Base-by-base conservation (phyloP, 2,888 invertebrate species). In the Hemicrepidius hirtus region DNA sequence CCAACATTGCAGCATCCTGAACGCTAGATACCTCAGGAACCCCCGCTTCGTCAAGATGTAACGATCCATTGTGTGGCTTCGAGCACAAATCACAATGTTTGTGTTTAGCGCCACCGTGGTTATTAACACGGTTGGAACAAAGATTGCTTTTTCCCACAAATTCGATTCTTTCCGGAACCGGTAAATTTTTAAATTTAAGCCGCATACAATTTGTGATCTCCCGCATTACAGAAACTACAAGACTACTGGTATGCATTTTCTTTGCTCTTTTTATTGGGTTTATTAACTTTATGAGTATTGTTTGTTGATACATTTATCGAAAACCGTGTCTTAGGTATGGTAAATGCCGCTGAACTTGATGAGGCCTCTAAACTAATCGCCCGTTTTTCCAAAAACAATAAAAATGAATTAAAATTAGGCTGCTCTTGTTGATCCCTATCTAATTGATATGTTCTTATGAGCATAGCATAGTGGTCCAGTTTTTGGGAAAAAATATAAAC, bases 371-470 rank as follows among this genome's bases (percentile, higher is more conserved):
- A 40, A 16, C 64, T 63, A 9, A 28, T 46, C 18, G 59, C 46
- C 32, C 53, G 46, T n/a, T 41, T 59, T 68, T 71, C 71, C 49
- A 69, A 62, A 66, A 37, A 75, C 6, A 40, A 10, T 20, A 75
- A 62, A 55, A 72, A 72, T 10, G 60, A 41, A 20, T 50, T 40
- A 21, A 75, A 21, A 21, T 65, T 69, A 24, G 75, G 75, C 37
- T 60, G 50, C 49, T 44, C 37, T 46, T 50, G 24, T 13, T 24
- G 32, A 41, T 72, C 24, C 21, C 68, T 67, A 16, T 75, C 71
- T 40, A 75, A 41, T 68, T 75, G 68, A 68, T 50, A 75, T 9
- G 64, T 53, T 21, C 50, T 64, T n/a, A n/a, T n/a, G n/a, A n/a
- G n/a, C 20, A 46, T 50, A 3, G 71, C 68, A 40, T 60, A 68